Base-by-base conservation (phyloP, 2,888 invertebrate species). In the Morpho deidamia region DNA sequence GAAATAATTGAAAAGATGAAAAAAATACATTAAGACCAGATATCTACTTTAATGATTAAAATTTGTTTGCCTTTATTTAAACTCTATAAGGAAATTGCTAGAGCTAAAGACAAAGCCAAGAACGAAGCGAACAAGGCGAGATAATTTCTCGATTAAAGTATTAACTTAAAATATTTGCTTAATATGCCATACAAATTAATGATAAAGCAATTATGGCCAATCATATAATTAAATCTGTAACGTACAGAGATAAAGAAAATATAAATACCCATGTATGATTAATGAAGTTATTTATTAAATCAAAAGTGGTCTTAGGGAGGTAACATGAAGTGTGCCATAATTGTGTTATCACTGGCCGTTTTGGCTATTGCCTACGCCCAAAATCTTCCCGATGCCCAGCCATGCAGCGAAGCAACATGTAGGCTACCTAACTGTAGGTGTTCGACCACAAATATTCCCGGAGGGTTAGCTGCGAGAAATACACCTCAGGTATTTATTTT, bases 351-450 rank as follows among this genome's bases (percentile, higher is more conserved):
- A 14, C 41, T 44, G 5, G 45, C 48, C 12, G 32, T 59, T 10
- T 40, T 53, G 34, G 14, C 43, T 0, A 9, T 53, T 5, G 43
- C 35, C n/a, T 14, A 11, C 7, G 55, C 48, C 10, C 42, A 53
- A 23, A 50, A 23, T 14, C 53, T 76, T 11, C 55, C 63, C 0
- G 38, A 74, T n/a, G 86, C 83, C 1, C 67, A 70, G n/a, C 11
- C 58, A 1, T 91, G 91, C 67, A 64, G 80, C 59, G 51, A 59
- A 4, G 70, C 70, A n/a, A 62, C 66, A 5, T 93, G 92, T 63
- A 66, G 74, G 39, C 71, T 90, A 1, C 92, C 92, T 0, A 64
- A 82, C 44, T 93, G 92, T 69, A 80, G 87, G 53, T 93, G 93
- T 63, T 83, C 91, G 0, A 69, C 76, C 0, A 78, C 81, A 0